Evolutionary conservation across 2,888 invertebrate species (phyloP).

Genomic region (Athetis lepigone): DNA sequence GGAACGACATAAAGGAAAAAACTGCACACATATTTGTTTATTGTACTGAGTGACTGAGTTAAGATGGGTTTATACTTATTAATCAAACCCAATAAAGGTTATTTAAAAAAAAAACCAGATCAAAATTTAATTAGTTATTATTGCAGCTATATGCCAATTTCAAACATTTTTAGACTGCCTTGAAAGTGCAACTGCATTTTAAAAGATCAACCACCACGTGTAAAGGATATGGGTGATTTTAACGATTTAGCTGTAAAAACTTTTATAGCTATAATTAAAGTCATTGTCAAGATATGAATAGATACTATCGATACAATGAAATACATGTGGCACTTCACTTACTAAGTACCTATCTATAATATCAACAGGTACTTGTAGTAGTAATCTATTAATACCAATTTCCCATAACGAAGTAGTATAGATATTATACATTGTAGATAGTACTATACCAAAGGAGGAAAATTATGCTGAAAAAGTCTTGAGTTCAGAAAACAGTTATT

Average conservation of each 20-base stretch:
- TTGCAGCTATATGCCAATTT: neutral
- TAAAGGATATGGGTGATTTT: slow-evolving; percentile 18
- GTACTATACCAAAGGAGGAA: neutral
- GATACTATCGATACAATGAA: slow-evolving; percentile 25
- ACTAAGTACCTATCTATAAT: neutral
- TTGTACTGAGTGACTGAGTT: too few species aligned
- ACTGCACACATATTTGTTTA: too few species aligned
- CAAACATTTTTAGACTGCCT: slow-evolving; percentile 24
- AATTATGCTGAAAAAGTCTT: neutral
- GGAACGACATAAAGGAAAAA: too few species aligned
- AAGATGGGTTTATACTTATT: too few species aligned
- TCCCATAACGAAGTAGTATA: neutral
- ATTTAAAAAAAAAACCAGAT: slow-evolving; percentile 14
- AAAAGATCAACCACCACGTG: slow-evolving; percentile 19
- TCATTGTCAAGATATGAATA: slow-evolving; percentile 40
- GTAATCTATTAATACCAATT: slow-evolving; percentile 16
- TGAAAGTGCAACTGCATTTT: slow-evolving; percentile 18
- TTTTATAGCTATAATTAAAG: slow-evolving; percentile 12
- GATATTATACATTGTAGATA: neutral
- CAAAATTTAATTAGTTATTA: slow-evolving; percentile 1
- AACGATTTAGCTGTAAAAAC: slow-evolving; percentile 25
- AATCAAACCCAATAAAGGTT: too few species aligned
- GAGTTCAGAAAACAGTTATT: neutral
- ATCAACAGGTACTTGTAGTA: slow-evolving; percentile 4
- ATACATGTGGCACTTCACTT: slow-evolving; percentile 7